Base-by-base conservation (phyloP, 1,140 invertebrate species). In the Drepana arcuata region DNA sequence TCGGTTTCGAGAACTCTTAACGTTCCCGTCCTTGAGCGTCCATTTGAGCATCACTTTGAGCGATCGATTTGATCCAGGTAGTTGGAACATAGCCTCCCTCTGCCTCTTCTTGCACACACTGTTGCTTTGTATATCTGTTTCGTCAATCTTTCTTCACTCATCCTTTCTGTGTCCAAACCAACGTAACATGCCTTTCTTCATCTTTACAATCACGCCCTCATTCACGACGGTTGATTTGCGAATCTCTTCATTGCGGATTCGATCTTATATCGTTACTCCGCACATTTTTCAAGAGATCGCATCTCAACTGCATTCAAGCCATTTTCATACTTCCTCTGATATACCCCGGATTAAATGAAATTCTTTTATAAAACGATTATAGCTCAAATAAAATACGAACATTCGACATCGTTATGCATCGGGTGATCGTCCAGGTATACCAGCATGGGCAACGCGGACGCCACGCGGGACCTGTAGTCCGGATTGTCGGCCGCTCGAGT, bases 351-450 rank as follows among this genome's bases (percentile, higher is more conserved):
- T 9, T 9, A 21, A 21, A 21, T 4, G 18, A 21, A 21, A 5
- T 21, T 9, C 18, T 4, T 5, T 21, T 5, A 21, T 26, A 26
- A 10, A 3, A 6, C 10, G 10, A 13, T 10, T 21, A 32, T 10
- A 37, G 21, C 5, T 0, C 16, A 14, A 10, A 28, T 10, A 15
- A 14, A 11, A 31, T 38, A 54, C 65, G 23, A 48, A 77, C 74
- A 60, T 13, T 63, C 51, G 11, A 53, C 57, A 34, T 67, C 60
- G 1, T 23, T 30, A 34, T 71, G 61, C 18, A 81, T 14, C 2
- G 73, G 66, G 24, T 29, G 49, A 7, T 70, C 68, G 21, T 81
- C 77, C 26, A 82, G 48, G 15, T 63, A 61, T 10, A 64, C 41
- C 11, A 82, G 43, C 67, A 73, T 58, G 0, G 72, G 72, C 7